Base-by-base conservation (phyloP, 1,140 invertebrate genomes). In the Pemphigus obesinymphae region DNA sequence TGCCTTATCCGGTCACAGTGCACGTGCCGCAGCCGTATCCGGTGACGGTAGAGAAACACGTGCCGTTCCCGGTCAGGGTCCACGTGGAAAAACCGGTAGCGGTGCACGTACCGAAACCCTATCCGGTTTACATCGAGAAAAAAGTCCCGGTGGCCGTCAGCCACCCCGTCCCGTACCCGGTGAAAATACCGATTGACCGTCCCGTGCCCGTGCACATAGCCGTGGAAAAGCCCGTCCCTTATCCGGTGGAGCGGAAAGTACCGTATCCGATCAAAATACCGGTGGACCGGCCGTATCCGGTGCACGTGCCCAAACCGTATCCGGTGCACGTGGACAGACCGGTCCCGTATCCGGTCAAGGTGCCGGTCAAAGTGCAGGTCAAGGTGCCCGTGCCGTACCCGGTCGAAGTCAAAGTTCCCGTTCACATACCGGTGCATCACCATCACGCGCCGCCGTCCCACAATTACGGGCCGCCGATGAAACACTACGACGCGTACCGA, bases 71-170 rank as follows among this genome's bases (percentile, higher is more conserved):
- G 85, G 90, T 92, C 15, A 92, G 92, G 85, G 91, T 93, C 50
- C 89, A 90, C 37, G 92, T 94, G 34, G 93, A 94, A 87, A 93
- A 92, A 86, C 93, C 92, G 48, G 90, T 92, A 75, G 90, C 91
- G 84, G 89, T 92, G 34, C 89, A 89, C 81, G 92, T 94, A 3
- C 93, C 93, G 26, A 89, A 88, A 82, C 92, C 85, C 6, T 85
- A 85, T 83, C 85, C 85, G 23, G 83, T 86, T 20, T 84, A 85
- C 76, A 85, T 86, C n/a, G 85, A 85, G 37, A 86, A 85, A 82
- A 85, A 84, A 85, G 83, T 86, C 1, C 92, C 92, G 1, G 90
- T 91, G 78, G 91, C 92, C 45, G 92, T 93, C 0, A 92, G 93
- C 85, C 93, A 93, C 86, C 89, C 90, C 50, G 89, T 93, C 23